Evolutionary conservation across 2,113 vertebrate genomes (phyloP).

Genomic region (Xyrauchen texanus): DNA sequence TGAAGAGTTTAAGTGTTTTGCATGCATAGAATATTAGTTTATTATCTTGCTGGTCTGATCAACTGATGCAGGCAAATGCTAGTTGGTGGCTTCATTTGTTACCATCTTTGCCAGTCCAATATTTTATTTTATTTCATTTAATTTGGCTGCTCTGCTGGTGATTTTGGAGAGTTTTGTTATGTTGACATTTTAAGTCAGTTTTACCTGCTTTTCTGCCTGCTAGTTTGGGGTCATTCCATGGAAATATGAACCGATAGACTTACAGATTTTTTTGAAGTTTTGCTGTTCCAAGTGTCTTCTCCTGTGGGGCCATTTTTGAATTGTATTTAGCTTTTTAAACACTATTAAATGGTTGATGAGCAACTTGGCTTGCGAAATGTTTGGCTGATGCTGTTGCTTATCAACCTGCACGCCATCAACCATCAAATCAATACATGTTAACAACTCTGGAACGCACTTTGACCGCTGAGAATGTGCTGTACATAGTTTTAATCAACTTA

Average conservation of each 20-base stretch:
- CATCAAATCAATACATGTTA: slow-evolving; percentile 29
- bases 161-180: too few relatives aligned
- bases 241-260: not conserved
- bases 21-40: slow-evolving; percentile 77
- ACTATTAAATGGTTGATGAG: slow-evolving; percentile 33
- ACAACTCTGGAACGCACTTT: slow-evolving; percentile 6
- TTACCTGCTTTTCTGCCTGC: slow-evolving; percentile 9
- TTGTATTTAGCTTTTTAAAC: not conserved
- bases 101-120: not conserved
- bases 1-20: slow-evolving; percentile 69
- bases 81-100: slow-evolving; percentile 87
- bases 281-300: slow-evolving; percentile 1
- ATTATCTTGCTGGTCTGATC: slow-evolving; percentile 84
- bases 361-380: slow-evolving; percentile 33
- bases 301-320: not conserved
- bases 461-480: slow-evolving; percentile 65
- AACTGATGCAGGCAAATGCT: slow-evolving; percentile 86
- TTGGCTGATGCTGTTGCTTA: slow-evolving; percentile 34
- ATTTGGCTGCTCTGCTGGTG: not conserved
- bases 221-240: not conserved
- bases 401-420: slow-evolving; percentile 53
- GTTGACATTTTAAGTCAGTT: not conserved
- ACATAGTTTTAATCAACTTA: slow-evolving; percentile 84
- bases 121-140: not conserved
- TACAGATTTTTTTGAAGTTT: slow-evolving; percentile 1